Evolutionary conservation across 2,888 invertebrate species (phyloP), one percentile per base, ranked within the genome.

Genomic region (Abrostola triplasia): DNA sequence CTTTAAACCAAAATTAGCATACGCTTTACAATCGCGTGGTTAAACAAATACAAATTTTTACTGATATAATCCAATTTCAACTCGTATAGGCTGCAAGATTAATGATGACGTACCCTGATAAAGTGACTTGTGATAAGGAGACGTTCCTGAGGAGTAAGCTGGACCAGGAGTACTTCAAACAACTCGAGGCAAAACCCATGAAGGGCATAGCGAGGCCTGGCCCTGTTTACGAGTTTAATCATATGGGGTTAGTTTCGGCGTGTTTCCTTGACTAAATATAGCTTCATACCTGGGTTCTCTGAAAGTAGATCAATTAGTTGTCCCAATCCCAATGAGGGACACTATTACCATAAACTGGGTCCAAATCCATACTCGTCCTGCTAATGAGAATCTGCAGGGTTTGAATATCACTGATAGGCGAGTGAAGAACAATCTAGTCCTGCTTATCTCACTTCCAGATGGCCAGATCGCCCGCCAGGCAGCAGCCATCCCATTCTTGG

Each of bases 131-230:
- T 77, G 96, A 96, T 75, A 93, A 96, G 59, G 96, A 96, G 75
- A 96, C 96, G 1, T 96, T 96, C 69, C 87, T 96, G 11, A 95
- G 95, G 53, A 96, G 96, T 65, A 96, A 96, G 85, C 87, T 96
- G 5, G 95, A 96, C 70, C 91, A 95, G 0, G 94, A 92, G 41
- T 93, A 95, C 78, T 97, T 97, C 77, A 92, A 92, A 54, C 85
- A 96, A 44, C 95, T 96, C 84, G 95, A 95, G 67, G 81, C 90
- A 7, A 96, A 94, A 77, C 78, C 88, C 35, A 79, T 96, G 50
- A 96, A 96, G 79, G 96, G 96, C 5, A 95, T 96, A 36, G 86
- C 91, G 0, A 95, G 95, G 54, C 95, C 95, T 0, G 96, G 96
- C 5, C 96, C 96, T 0, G 92, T 96, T 69, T 97, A 96, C 75